Evolutionary conservation across 2,888 invertebrate genomes (phyloP).

Genomic region (Sicus ferrugineus): DNA sequence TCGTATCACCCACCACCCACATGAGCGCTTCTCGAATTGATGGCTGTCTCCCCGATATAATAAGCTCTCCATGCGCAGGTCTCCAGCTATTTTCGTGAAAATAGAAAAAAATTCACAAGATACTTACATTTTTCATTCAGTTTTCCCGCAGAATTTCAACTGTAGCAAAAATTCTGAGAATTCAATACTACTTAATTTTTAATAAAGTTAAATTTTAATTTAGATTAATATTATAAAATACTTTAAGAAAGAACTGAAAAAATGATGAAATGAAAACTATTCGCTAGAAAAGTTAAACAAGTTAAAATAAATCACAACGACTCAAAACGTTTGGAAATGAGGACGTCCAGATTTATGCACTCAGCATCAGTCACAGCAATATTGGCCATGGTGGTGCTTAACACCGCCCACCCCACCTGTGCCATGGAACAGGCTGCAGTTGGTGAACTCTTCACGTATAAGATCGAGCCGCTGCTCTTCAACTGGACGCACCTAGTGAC

Average conservation of each 20-base stretch:
- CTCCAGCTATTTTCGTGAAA: neutral
- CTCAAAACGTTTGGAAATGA: too few relatives aligned
- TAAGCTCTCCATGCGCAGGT: too few relatives aligned
- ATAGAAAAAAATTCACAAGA: neutral
- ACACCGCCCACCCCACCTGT: conserved; percentile 28
- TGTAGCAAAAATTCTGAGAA: neutral
- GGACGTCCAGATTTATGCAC: conserved; percentile 18
- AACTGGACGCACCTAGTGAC: conserved; percentile 73
- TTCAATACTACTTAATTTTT: neutral
- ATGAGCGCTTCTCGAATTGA: too few relatives aligned
- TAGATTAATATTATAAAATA: too few relatives aligned
- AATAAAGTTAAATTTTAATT: neutral
- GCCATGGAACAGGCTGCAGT: conserved; percentile 56
- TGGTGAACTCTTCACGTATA: conserved; percentile 79
- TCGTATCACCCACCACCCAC: too few relatives aligned
- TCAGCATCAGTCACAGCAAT: conserved; percentile 18
- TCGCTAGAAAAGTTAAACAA: neutral
- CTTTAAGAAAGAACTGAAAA: neutral
- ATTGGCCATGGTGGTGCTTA: conserved; percentile 25
- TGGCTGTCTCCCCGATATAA: too few relatives aligned
- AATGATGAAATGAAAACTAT: neutral
- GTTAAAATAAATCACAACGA: too few relatives aligned
- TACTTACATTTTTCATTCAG: conserved; percentile 5
- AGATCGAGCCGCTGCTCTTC: conserved; percentile 79
- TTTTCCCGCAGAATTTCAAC: conserved; percentile 5